Evolutionary conservation across 2,888 invertebrate species (phyloP), one percentile per base, ranked within the genome.

Genomic region (Alcis repandata): DNA sequence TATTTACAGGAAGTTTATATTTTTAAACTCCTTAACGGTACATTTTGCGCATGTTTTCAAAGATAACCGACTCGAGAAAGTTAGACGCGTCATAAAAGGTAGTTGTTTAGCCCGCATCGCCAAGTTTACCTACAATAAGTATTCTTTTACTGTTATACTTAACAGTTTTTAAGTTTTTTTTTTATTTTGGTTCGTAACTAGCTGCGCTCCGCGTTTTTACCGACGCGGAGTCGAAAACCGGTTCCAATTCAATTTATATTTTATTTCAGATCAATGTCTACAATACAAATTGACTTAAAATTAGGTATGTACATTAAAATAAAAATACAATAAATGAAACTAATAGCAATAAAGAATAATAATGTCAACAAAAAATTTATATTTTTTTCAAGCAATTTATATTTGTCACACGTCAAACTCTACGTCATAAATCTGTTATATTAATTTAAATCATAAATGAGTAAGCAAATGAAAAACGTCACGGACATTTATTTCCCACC

Each of bases 41-140:
- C n/a, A 6, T 27, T 27, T 27, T 27, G 27, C 27, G 6, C 27
- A 27, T 43, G 13, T 49, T 63, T 53, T 48, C 27, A 1, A 70
- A 65, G 81, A 84, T 84, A 85, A 84, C 75, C 76, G 75, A 84
- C 85, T 80, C 87, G 88, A 88, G 89, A 90, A 90, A 90, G 89
- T 87, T n/a, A 73, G 70, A 20, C 15, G 27, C 59, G 67, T 68
- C 68, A 80, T 76, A 61, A 67, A 72, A 70, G 71, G 77, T 80
- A 81, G 78, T 83, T 79, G 80, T 71, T 73, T 65, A 68, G 68
- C 87, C 87, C 88, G 87, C 88, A 88, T 88, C 68, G 59, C 63
- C 10, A 45, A 48, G 32, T 41, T 58, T 63, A 36, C 19, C 49
- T 43, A 20, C 11, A 4, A 33, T 19, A 11, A 36, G 17, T 13